phyloP scores from a whole-genome alignment of 2,888 invertebrate species.

The Baccha elongata region DNA sequence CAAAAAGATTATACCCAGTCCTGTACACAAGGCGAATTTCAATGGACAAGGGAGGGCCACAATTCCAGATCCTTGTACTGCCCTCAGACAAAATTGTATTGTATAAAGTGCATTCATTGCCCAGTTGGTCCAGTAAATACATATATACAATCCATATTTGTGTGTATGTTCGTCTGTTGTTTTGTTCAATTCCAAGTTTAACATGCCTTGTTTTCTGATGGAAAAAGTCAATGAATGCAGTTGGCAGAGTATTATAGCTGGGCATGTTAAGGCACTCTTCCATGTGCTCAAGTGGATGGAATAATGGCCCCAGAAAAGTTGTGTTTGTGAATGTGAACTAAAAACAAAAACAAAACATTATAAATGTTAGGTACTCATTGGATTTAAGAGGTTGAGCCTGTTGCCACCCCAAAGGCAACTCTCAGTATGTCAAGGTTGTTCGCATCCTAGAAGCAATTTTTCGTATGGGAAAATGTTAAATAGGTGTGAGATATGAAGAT shows the following conservation, averaged over 20 bases:
- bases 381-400: background rate
- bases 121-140: conserved; percentile 46
- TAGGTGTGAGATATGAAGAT: conserved; percentile 37
- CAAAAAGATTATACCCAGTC: conserved; percentile 38
- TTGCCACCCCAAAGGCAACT: conserved; percentile 45
- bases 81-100: conserved; percentile 26
- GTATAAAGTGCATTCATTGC: conserved; percentile 2
- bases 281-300: conserved; percentile 47
- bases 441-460: conserved; percentile 22
- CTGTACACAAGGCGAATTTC: conserved; percentile 1
- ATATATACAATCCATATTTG: background rate
- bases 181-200: conserved; percentile 28
- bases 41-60: background rate
- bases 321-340: conserved; percentile 31
- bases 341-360: conserved; percentile 45
- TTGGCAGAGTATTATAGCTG: conserved; percentile 47
- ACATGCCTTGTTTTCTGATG: conserved; percentile 32
- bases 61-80: conserved; percentile 26
- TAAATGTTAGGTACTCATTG: background rate
- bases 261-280: conserved; percentile 54
- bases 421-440: conserved; percentile 65
- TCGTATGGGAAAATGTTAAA: conserved; percentile 8
- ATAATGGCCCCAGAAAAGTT: conserved; percentile 52
- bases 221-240: conserved; percentile 69
- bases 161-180: conserved; percentile 17